phyloP scores from a whole-genome alignment of 2,113 vertebrate genomes.

The Bos taurus region ARS-UCD2.0 NC_037339.1:64250001-64250500 shows the following conservation, averaged over 20 bases:
- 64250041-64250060: neutral
- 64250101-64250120: neutral
- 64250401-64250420: neutral
- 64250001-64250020: neutral
- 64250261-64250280: neutral
- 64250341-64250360: neutral
- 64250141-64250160: neutral
- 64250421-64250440: neutral
- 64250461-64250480: neutral
- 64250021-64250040: neutral
- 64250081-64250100: neutral
- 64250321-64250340: neutral
- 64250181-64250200: neutral
- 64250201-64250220: neutral
- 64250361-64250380: neutral
- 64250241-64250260: fast-evolving
- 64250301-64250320: neutral
- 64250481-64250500: neutral
- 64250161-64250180: neutral
- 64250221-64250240: neutral
- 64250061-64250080: neutral
- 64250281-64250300: neutral
- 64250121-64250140: neutral
- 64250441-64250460: neutral
- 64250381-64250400: neutral